Conservation (phyloP, 1,140 invertebrate genomes). For the Drosophila erecta region DNA sequence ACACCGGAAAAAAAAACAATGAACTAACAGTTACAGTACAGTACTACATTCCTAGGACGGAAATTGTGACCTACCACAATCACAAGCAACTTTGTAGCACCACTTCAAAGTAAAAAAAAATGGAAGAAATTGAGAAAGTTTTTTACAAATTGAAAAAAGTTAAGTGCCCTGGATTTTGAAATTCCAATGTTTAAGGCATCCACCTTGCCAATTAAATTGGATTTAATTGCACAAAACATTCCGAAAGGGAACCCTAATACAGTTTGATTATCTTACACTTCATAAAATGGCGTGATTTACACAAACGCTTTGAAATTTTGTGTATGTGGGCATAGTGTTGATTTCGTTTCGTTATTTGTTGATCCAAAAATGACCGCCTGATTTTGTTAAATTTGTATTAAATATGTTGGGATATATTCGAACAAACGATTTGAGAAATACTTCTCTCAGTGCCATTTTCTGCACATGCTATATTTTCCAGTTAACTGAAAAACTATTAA, state of each 20-base stretch:
- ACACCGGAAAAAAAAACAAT: constrained; percentile 17
- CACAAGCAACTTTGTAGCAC: too few relatives aligned
- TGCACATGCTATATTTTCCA: too few relatives aligned
- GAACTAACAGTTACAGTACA: too few relatives aligned
- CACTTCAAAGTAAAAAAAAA: too few relatives aligned
- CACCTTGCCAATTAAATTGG: neutral
- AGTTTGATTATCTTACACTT: constrained; percentile 27
- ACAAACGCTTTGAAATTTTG: neutral
- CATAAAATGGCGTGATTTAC: constrained; percentile 22
- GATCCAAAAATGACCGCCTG: neutral
- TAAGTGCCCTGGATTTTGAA: neutral
- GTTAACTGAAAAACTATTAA: too few relatives aligned
- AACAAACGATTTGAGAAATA: too few relatives aligned
- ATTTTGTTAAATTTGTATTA: neutral
- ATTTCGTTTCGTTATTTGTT: neutral
- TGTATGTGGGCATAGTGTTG: neutral
- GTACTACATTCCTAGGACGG: neutral
- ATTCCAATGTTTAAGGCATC: neutral
- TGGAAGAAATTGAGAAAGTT: neutral
- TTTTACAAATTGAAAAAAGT: neutral
- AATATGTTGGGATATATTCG: too few relatives aligned
- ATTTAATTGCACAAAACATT: constrained; percentile 11
- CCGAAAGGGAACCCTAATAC: neutral
- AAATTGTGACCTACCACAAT: too few relatives aligned
- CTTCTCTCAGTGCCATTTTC: neutral